Percentiles rank a stretch among this genome's conserved stretches.
These are phyloP conservation scores for Lepidochitona cinerea DNA, from an alignment of 2,888 invertebrate genomes.

Conservation along the genomic window DNA sequence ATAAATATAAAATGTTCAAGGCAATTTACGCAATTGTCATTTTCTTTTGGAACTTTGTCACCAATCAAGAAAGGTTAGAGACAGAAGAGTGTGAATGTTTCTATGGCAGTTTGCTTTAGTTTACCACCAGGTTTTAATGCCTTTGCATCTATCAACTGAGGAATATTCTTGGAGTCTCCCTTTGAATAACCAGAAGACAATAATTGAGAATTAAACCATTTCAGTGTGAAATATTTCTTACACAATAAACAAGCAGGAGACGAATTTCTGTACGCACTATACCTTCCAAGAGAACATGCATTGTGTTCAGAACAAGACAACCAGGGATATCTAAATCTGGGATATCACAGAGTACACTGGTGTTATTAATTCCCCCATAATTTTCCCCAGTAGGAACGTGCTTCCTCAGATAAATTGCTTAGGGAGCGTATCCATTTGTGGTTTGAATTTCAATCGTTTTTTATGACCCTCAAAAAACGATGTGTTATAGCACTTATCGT, in stretches of 20 bases:
- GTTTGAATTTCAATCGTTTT: too few relatives aligned
- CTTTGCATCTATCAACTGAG: neutral
- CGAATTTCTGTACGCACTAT: neutral
- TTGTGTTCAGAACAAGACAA: neutral
- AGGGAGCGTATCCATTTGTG: neutral
- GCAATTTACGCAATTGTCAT: neutral
- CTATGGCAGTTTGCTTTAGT: neutral
- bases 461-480: too few relatives aligned
- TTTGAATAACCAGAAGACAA: neutral
- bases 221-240: neutral
- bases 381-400: neutral
- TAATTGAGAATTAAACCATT: neutral
- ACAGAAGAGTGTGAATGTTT: neutral
- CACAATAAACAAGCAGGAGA: neutral
- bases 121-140: neutral
- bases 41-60: neutral
- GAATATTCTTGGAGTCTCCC: neutral
- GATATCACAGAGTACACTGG: neutral
- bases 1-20: neutral
- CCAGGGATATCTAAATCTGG: neutral
- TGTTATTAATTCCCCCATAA: slow-evolving; percentile 6
- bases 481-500: too few relatives aligned
- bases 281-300: neutral
- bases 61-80: neutral
- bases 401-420: neutral